Evolutionary conservation across 2,888 invertebrate genomes (phyloP), one percentile per base, ranked within the genome.

Genomic region (Elysia crispata): DNA sequence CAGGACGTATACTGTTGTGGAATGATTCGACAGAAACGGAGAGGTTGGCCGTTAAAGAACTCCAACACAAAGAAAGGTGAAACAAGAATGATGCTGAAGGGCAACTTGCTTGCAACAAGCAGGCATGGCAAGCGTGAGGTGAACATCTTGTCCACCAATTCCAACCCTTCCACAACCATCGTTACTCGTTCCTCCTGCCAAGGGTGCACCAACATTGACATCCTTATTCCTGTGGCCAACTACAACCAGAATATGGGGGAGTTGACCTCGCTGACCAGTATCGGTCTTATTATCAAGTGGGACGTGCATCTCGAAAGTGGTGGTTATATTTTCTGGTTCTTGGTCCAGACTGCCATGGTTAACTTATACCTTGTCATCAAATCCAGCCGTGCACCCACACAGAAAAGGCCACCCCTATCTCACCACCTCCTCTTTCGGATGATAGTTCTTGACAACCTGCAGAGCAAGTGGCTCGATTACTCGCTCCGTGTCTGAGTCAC

Each of bases 291-390:
- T 64, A 64, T 23, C 13, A 23, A 11, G 23, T 64, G 8, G 64
- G 64, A 11, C 64, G 64, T 11, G 15, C 64, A 25, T n/a, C 23
- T 18, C 20, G 25, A 28, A 66, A 66, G 25, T 66, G 67, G 67
- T 15, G 67, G 67, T 18, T 66, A 66, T 66, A 28, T 23, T 25
- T n/a, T 66, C 23, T 23, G 67, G 67, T 66, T 66, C 25, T 8
- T 30, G 18, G 25, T 66, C 18, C 67, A 66, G 67, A 66, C 31
- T 6, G 31, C 28, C 30, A 66, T 66, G 23, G 30, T 66, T 28
- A 66, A 66, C 30, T n/a, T 25, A 3, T 66, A 23, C 25, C 67
- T 66, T 23, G 23, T 66, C 28, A 66, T 66, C 23, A 66, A 28
- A 30, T 23, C 6, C 20, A 18, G 25, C 25, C 1, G 1, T 28